phyloP scores from a whole-genome alignment of 2,797 vertebrate species.

The Salarias fasciatus region DNA sequence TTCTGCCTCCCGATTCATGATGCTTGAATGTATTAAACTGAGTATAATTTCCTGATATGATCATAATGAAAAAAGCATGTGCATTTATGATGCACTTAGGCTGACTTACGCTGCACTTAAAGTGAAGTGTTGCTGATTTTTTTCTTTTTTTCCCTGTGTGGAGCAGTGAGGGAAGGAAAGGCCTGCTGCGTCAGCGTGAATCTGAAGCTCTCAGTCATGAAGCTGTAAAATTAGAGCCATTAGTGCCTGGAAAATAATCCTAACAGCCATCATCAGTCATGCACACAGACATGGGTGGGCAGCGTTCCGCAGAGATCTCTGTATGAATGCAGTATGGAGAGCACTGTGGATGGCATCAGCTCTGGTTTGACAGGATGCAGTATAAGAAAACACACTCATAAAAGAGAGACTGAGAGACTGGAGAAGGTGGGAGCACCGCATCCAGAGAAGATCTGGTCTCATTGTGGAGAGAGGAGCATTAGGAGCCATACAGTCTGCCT shows the following conservation, averaged over 20 bases:
- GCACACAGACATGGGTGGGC: slow-evolving; percentile 20
- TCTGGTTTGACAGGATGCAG: too few relatives aligned
- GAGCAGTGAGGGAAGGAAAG: slow-evolving; percentile 15
- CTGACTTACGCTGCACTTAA: slow-evolving; percentile 26
- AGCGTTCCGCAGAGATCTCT: background rate
- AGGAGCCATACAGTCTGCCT: too few relatives aligned
- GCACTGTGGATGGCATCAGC: too few relatives aligned
- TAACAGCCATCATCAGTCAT: slow-evolving; percentile 18
- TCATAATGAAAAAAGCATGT: slow-evolving; percentile 29
- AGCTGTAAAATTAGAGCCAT: slow-evolving; percentile 37
- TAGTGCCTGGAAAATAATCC: slow-evolving; percentile 41
- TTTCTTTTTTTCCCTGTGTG: background rate
- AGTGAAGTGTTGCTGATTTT: slow-evolving; percentile 19
- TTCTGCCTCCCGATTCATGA: slow-evolving; percentile 12
- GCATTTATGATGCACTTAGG: slow-evolving; percentile 25
- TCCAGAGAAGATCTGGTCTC: too few relatives aligned
- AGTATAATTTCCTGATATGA: slow-evolving; percentile 12
- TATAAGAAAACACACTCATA: too few relatives aligned
- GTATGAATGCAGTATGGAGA: too few relatives aligned
- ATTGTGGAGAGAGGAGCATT: too few relatives aligned
- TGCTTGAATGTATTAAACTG: slow-evolving; percentile 1
- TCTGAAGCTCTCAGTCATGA: slow-evolving; percentile 11
- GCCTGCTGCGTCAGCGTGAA: slow-evolving; percentile 46
- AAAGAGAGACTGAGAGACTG: too few relatives aligned
- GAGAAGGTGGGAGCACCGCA: too few relatives aligned